phyloP scores from a whole-genome alignment of 2,888 invertebrate genomes.

The Therioaphis trifolii region DNA sequence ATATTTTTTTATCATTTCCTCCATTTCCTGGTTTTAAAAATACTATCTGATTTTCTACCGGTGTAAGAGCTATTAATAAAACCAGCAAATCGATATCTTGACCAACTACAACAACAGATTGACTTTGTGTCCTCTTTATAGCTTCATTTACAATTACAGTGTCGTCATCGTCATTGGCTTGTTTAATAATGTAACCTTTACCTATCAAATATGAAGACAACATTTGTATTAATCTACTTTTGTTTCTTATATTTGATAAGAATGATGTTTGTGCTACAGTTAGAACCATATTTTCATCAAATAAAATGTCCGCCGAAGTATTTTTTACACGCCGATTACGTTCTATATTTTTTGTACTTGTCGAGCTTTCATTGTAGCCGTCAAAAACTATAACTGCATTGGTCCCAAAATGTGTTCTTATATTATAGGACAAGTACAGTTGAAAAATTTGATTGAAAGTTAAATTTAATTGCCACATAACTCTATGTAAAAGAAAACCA shows the following conservation, averaged over 20 bases:
- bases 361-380: background rate
- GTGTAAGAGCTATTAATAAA: too few relatives aligned
- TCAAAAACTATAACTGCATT: background rate
- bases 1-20: too few relatives aligned
- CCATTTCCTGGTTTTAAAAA: too few relatives aligned
- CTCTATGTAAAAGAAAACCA: too few relatives aligned
- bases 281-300: conserved; percentile 27
- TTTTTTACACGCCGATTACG: too few relatives aligned
- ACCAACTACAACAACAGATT: conserved; percentile 15
- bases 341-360: conserved; percentile 21
- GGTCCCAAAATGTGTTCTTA: too few relatives aligned
- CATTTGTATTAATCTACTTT: too few relatives aligned
- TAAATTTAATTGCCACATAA: too few relatives aligned
- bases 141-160: conserved; percentile 17
- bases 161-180: background rate
- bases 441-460: too few relatives aligned
- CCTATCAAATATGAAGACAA: background rate
- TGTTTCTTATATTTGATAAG: conserved; percentile 41
- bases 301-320: conserved; percentile 37
- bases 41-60: too few relatives aligned
- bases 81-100: conserved; percentile 17
- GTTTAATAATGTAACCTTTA: too few relatives aligned
- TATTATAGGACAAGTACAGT: too few relatives aligned
- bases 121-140: conserved; percentile 8
- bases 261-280: conserved; percentile 50